Percentiles rank a stretch among this genome's conserved stretches.
These are phyloP conservation scores for Apostichopus californicus DNA, from an alignment of 35 echinoderm and acorn worm species.

Conservation along the genomic window DNA sequence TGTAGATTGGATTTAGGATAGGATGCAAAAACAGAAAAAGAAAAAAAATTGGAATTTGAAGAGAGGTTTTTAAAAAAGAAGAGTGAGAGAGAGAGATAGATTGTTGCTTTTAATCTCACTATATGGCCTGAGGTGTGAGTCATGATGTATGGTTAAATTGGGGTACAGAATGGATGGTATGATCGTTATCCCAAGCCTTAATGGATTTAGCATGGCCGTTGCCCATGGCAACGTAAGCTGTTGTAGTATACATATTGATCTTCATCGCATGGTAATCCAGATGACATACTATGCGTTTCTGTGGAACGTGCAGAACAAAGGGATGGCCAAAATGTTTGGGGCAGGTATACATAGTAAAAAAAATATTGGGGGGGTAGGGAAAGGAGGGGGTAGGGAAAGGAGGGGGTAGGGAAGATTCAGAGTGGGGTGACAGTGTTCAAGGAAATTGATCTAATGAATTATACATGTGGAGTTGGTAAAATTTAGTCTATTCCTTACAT, in stretches of 20 bases:
- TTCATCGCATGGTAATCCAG: too few species aligned
- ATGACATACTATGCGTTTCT: too few species aligned
- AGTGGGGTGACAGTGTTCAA: too few species aligned
- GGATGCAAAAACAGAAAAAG: not conserved
- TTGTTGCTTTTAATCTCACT: not conserved
- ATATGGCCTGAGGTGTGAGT: not conserved
- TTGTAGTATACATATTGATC: not conserved
- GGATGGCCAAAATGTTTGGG: too few species aligned
- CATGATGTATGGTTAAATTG: slow-evolving; percentile 17
- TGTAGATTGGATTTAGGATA: not conserved
- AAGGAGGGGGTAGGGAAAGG: not conserved
- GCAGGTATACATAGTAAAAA: too few species aligned
- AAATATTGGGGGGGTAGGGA: not conserved
- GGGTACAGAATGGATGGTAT: not conserved
- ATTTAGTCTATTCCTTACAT: too few species aligned
- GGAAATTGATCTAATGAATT: not conserved
- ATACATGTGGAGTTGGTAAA: too few species aligned
- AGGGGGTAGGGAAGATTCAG: not conserved
- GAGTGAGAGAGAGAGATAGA: not conserved
- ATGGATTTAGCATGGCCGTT: slow-evolving; percentile 33
- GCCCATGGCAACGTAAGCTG: slow-evolving; percentile 32
- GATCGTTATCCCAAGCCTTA: slow-evolving; percentile 24
- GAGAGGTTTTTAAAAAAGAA: not conserved
- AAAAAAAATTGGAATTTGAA: not conserved
- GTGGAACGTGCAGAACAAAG: too few species aligned